phyloP scores from a whole-genome alignment of 2,113 vertebrate species.

The Gopherus evgoodei region DNA sequence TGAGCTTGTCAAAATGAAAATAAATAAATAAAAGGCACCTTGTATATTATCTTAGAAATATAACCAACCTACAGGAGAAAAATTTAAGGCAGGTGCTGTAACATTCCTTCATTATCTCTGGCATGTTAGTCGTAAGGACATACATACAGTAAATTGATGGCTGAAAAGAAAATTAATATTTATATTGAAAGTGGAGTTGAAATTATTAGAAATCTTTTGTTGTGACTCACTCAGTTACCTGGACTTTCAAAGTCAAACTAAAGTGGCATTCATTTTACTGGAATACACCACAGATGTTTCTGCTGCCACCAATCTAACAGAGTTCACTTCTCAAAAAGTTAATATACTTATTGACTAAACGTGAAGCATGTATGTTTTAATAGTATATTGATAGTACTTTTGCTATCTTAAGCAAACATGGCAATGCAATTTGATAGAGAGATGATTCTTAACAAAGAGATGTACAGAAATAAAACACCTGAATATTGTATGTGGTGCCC shows the following conservation, averaged over 20 bases:
- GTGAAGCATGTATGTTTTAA: not conserved
- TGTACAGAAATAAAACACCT: not conserved
- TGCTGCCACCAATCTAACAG: not conserved
- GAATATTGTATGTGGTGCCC: not conserved
- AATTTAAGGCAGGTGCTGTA: not conserved
- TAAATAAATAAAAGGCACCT: not conserved
- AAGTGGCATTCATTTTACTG: not conserved
- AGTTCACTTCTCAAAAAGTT: not conserved
- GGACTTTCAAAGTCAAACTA: not conserved
- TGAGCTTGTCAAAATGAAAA: not conserved
- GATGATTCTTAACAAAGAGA: not conserved
- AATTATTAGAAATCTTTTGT: not conserved
- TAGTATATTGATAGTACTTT: not conserved
- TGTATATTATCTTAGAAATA: not conserved
- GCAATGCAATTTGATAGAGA: not conserved
- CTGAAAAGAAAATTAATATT: not conserved
- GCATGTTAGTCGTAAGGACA: not conserved
- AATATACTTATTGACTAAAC: not conserved
- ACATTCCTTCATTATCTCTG: not conserved
- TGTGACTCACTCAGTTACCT: not conserved
- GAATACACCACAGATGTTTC: not conserved
- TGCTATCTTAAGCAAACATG: not conserved
- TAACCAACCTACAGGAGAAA: not conserved
- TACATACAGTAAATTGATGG: not conserved
- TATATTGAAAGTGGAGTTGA: not conserved